Evolutionary conservation across 2,113 vertebrate species (phyloP).

Genomic region (Pterophyllum scalare): DNA sequence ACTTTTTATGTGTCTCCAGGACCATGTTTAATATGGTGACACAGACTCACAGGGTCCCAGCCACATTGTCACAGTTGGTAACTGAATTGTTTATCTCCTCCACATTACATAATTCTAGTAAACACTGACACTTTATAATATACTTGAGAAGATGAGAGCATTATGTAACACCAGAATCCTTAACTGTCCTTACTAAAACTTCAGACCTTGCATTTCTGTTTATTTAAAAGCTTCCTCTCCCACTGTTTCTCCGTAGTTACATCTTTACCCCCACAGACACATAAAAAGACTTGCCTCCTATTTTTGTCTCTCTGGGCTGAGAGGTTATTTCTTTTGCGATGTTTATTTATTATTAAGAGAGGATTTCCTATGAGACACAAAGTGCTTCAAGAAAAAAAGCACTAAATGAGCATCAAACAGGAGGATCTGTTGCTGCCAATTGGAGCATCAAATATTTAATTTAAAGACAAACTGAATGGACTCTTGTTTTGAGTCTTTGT

Average conservation of each 20-base stretch:
- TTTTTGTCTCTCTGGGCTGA: background rate
- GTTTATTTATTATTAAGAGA: constrained; percentile 15
- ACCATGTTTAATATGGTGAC: background rate
- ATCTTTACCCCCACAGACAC: background rate
- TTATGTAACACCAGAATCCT: constrained; percentile 18
- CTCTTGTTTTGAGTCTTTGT: constrained; percentile 33
- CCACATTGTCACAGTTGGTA: background rate
- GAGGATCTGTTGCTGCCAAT: background rate
- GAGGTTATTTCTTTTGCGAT: constrained; percentile 13
- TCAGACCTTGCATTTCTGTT: constrained; percentile 17
- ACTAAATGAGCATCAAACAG: background rate
- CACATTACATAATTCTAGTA: background rate
- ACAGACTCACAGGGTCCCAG: background rate
- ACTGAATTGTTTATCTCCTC: background rate
- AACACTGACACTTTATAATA: background rate
- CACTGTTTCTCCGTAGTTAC: constrained; percentile 4
- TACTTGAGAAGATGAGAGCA: background rate
- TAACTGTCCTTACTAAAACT: constrained; percentile 16
- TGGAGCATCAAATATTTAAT: constrained; percentile 25
- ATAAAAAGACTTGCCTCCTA: background rate
- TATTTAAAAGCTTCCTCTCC: constrained; percentile 12
- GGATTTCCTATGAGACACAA: background rate
- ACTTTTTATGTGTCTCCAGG: background rate
- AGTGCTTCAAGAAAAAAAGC: background rate
- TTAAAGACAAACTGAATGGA: constrained; percentile 10